Conservation (phyloP, 2,113 vertebrate genomes). For the Nymphicus hollandicus region DNA sequence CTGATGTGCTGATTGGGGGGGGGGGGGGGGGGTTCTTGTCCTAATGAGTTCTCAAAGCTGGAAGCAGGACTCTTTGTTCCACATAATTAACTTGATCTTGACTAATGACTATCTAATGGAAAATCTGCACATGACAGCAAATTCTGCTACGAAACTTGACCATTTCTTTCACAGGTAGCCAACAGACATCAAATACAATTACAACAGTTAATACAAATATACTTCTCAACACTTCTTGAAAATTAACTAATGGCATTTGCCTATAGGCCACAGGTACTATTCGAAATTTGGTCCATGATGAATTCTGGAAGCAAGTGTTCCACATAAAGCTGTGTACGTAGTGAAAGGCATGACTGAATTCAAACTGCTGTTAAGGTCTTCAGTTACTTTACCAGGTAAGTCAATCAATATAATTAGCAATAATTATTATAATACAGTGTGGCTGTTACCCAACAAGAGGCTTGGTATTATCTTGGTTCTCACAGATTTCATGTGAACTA, state of each 20-base stretch:
- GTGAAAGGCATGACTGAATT: background rate
- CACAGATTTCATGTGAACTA: background rate
- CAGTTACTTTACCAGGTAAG: background rate
- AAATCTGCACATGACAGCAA: background rate
- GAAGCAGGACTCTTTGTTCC: background rate
- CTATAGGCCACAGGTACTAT: background rate
- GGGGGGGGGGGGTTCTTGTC: accelerated
- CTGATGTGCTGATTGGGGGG: background rate
- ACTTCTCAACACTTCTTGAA: background rate
- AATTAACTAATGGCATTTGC: background rate
- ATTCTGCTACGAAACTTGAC: background rate
- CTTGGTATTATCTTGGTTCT: background rate
- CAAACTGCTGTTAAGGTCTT: background rate
- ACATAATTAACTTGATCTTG: background rate
- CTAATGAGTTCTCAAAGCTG: background rate
- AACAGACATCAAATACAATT: background rate
- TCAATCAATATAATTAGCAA: background rate
- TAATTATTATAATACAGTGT: background rate
- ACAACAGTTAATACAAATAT: background rate
- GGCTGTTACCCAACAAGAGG: background rate
- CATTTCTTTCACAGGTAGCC: background rate
- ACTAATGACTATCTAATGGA: background rate
- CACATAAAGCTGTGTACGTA: background rate
- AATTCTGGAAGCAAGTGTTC: background rate
- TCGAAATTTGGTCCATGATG: background rate